Base-by-base conservation (phyloP, 2,888 invertebrate genomes). In the Mimachlamys varia region DNA sequence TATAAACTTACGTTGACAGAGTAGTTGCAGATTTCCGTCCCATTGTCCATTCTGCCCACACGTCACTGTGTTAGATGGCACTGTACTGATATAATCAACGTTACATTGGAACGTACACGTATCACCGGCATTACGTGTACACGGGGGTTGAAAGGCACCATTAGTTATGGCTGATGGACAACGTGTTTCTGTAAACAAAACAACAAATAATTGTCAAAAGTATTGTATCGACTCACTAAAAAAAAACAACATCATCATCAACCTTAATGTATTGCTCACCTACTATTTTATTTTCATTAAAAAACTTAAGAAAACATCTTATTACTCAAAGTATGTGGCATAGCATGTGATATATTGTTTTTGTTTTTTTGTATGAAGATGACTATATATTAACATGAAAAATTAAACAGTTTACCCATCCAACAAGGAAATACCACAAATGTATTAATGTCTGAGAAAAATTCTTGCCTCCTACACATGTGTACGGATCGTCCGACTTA, bases 1-100 rank as follows among this genome's bases (percentile, higher is more conserved):
- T n/a, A n/a, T n/a, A n/a, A n/a, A 62, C 62, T n/a, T n/a, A 62
- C 62, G 62, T 62, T 62, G 62, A 62, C 62, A 62, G 62, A 62
- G 22, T 22, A 17, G 62, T 62, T 62, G 62, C 22, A 22, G 22
- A 62, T 62, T 62, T 17, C 1, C 15, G n/a, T 62, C n/a, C 62
- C 62, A 62, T n/a, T 62, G 62, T 62, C 62, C 62, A 62, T 62
- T 22, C 62, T 62, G 62, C 22, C 22, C 62, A 62, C 62, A 62
- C 2, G 62, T 62, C n/a, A 62, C 22, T 62, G 62, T 17, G 0
- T 62, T 22, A 5, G 62, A 62, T n/a, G 62, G 7, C n/a, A 22
- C 62, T n/a, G 17, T 62, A 7, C 62, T 62, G 62, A 22, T n/a
- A n/a, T n/a, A 62, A 4, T 10, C n/a, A 7, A 62, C 19, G 19